These are phyloP conservation scores for Esox masquinongy DNA, from an alignment of 2,797 vertebrate genomes.

Conservation along the genomic window DNA sequence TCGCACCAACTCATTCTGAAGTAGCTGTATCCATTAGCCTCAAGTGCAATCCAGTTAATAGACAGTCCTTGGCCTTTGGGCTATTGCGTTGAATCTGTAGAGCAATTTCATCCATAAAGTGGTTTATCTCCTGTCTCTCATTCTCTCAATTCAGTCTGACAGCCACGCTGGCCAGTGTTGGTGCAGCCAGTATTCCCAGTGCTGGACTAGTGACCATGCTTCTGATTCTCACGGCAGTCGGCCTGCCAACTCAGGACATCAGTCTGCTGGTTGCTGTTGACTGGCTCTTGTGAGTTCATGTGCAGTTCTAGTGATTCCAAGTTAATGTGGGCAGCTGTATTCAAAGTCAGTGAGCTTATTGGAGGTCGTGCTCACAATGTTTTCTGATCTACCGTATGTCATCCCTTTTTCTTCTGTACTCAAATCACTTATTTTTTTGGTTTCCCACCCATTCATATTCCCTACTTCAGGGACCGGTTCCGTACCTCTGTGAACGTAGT, in stretches of 20 bases:
- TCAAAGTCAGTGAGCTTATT: background rate
- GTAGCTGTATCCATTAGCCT: slow-evolving; percentile 20
- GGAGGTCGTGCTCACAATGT: background rate
- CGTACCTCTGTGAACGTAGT: slow-evolving; percentile 98
- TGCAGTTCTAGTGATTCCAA: background rate
- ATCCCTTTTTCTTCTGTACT: background rate
- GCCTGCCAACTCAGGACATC: slow-evolving; percentile 88
- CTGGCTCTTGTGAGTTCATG: slow-evolving; percentile 86
- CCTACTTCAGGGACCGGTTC: slow-evolving; percentile 89
- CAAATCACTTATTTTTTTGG: background rate
- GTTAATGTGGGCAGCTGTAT: background rate
- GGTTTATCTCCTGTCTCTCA: background rate
- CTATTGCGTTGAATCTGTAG: slow-evolving; percentile 47
- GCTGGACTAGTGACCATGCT: slow-evolving; percentile 90
- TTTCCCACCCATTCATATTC: slow-evolving; percentile 1
- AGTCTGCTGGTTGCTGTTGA: slow-evolving; percentile 89
- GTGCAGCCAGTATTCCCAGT: slow-evolving; percentile 89
- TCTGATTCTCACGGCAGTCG: slow-evolving; percentile 87
- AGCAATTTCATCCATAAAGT: background rate
- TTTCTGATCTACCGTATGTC: background rate
- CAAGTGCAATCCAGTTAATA: slow-evolving; percentile 32
- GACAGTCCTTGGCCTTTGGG: slow-evolving; percentile 31
- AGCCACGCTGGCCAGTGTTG: slow-evolving; percentile 86
- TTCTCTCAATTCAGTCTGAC: slow-evolving; percentile 73
- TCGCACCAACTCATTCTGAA: background rate